phyloP scores from a whole-genome alignment of 2,797 vertebrate genomes.

The Halcyon badia region DNA sequence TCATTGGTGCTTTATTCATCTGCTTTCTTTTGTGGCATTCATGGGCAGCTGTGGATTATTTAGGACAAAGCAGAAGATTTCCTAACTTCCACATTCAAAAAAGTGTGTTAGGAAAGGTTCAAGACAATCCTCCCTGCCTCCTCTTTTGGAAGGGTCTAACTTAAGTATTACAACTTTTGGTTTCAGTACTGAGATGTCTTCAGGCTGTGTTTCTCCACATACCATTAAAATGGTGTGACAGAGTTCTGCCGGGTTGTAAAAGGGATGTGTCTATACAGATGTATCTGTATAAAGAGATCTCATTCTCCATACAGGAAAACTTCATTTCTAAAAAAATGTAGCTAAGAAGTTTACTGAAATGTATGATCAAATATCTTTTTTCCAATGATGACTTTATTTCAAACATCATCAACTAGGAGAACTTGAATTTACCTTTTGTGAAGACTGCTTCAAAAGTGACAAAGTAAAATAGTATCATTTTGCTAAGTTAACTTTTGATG shows the following conservation, averaged over 20 bases:
- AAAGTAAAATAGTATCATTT: conserved; percentile 5
- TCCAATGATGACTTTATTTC: conserved; percentile 49
- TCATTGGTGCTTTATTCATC: conserved; percentile 47
- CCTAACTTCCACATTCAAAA: conserved; percentile 27
- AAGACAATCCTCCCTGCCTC: neutral
- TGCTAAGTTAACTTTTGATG: neutral
- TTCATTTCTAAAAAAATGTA: conserved; percentile 42
- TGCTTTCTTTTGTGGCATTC: conserved; percentile 47
- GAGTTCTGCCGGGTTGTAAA: neutral
- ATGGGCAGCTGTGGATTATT: conserved; percentile 11
- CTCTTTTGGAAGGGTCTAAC: neutral
- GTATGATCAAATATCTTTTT: conserved; percentile 49
- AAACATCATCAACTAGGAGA: conserved; percentile 38
- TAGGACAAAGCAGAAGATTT: conserved; percentile 28
- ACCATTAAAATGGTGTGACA: neutral
- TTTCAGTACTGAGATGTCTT: neutral
- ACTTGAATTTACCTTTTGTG: conserved; percentile 57
- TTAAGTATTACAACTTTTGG: neutral
- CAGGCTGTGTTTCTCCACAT: neutral
- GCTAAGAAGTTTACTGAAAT: conserved; percentile 66
- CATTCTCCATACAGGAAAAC: neutral
- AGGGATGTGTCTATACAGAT: neutral
- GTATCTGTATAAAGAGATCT: neutral
- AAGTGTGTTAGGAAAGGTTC: neutral
- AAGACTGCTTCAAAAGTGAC: conserved; percentile 25